Base-by-base conservation (phyloP, 2,797 vertebrate genomes). In the Todus mexicanus region DNA sequence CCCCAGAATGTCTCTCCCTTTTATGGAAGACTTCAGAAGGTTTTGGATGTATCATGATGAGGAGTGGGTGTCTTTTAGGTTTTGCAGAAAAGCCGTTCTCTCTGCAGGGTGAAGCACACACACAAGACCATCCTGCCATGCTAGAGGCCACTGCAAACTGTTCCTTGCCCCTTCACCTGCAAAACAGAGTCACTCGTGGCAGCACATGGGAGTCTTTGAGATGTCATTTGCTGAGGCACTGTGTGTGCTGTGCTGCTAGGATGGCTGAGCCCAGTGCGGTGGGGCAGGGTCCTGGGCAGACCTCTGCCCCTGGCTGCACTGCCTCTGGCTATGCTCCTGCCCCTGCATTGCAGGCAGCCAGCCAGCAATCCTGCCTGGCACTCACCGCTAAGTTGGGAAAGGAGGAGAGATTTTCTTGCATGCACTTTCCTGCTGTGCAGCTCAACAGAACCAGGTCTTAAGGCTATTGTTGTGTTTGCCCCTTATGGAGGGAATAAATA, bases 391-490 rank as follows among this genome's bases (percentile, higher is more conserved):
- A 48, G 4, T 2, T 65, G 22, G 26, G 54, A 71, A 93, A 66
- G 61, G 60, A 64, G 47, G 33, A 48, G 48, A 29, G 19, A 51
- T 69, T 63, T 83, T 31, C 66, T 84, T 73, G 37, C 37, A 3
- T 27, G 56, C 37, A 15, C 45, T 71, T 87, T 10, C 77, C 86
- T 64, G 56, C 77, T 74, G 50, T 50, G 79, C 47, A 43, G 42
- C 60, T 68, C 19, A 2, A 33, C 63, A 45, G 64, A 71, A 37
- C 47, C 56, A 37, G 54, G 17, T 82, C 69, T 87, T 84, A 76
- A 77, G 80, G 65, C 78, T 89, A 26, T 72, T 87, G 77, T 87
- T 78, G 40, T 79, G 69, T 87, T 94, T 94, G 35, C 59, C 47
- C 29, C 81, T 85, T 63, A 47, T 5, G 21, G 43, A 91, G 66